Base-by-base conservation (phyloP, 2,888 invertebrate genomes). In the Cremastobaeus sp. region DNA sequence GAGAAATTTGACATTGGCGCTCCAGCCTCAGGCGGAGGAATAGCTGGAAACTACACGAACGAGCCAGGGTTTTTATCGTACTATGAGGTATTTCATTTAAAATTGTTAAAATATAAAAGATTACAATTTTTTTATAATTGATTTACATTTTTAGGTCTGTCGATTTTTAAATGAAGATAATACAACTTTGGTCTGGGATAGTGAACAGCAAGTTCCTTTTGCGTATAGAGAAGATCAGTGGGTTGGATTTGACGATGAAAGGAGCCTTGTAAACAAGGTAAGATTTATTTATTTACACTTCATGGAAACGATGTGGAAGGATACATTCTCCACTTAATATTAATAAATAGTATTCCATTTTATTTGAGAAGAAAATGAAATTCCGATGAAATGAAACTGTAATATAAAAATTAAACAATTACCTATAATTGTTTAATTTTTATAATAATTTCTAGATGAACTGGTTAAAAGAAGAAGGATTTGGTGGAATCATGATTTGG, bases 401-500 rank as follows among this genome's bases (percentile, higher is more conserved):
- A 3, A 39, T 3, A 18, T 9, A 18, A 3, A 39, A 39, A 11
- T 39, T 12, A 21, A 25, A 25, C 25, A n/a, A n/a, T n/a, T n/a
- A n/a, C n/a, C n/a, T 18, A 35, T n/a, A 0, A 39, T 34, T 57
- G 50, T 39, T 18, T 32, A 82, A 1, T 84, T 37, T 59, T 28
- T n/a, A n/a, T 25, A 25, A 25, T 25, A 37, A 15, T 2, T 37
- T 37, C 2, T 15, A 96, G 96, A 96, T 95, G 92, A 93, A 94
- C 66, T 97, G 97, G 97, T 89, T 97, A 68, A 96, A 95, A 86
- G 95, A 96, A 84, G 95, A 96, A 91, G 96, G 96, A 18, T 96
- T 96, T 77, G 97, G 96, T 34, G 98, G 98, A 14, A 96, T 97
- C 62, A 98, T 98, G 96, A 94, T 98, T 48, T 98, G 97, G 97